Evolutionary conservation across 92 coral and sea anemone genomes (phyloP), one percentile per base, ranked within the genome.

Genomic region (Paragorgia papillata): DNA sequence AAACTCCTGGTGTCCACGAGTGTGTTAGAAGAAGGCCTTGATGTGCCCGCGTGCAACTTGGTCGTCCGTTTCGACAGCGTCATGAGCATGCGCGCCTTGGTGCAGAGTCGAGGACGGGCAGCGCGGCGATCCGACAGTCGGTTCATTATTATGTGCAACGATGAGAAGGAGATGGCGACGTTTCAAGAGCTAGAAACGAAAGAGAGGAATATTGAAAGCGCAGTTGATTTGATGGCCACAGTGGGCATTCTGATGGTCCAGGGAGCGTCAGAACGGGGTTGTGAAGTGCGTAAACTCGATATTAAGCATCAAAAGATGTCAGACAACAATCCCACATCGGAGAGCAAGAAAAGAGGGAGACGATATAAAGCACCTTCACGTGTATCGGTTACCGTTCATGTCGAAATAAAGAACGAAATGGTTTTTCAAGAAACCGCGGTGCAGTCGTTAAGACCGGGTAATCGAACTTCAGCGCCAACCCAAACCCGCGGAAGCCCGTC

Each of bases 51-150:
- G 8, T 95, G 99, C 79, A 95, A 95, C 86, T 60, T 88, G 85
- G 90, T 95, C 39, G 78, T 91, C 76, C 92, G 99, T 7, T 95
- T 95, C 73, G 97, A 95, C 81, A 89, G 97, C 60, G 84, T 89
- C 12, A 56, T 90, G 53, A 77, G 81, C 19, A 49, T 95, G 82
- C 80, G 93, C n/a, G 82, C 96, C 13, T 76, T 86, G 12, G 91
- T 95, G n/a, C 99, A 95, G 80, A 86, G 92, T 46, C 86, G 99
- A 50, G 99, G 99, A 41, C 75, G 99, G 43, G 99, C 99, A 8
- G 88, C 99, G 0, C 85, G 97, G 0, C 92, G 99, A 0, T 79
- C 89, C 1, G 90, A 89, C 49, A 91, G 99, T 84, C 82, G 80
- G 53, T 95, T 89, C 55, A 84, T 91, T 17, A 84, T 95, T 26